Evolutionary conservation across 2,113 vertebrate genomes (phyloP).

Genomic region (Cairina moschata): DNA sequence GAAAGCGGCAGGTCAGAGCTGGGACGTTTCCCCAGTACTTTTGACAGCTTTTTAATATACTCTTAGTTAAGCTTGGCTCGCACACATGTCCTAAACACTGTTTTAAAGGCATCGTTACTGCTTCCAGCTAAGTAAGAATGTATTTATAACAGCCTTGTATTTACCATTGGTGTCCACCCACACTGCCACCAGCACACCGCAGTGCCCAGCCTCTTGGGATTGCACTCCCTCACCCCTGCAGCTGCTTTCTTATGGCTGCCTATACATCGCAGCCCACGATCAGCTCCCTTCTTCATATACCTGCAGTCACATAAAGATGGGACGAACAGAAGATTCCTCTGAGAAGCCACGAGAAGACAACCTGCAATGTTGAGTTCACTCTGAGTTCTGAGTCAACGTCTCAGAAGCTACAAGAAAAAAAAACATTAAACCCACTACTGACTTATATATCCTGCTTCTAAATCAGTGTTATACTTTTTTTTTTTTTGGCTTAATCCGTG

Average conservation of each 20-base stretch:
- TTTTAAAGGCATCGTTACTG: neutral
- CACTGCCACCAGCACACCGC: accelerated
- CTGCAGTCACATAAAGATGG: neutral
- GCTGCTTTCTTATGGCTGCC: neutral
- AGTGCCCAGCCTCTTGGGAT: neutral
- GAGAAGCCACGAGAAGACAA: accelerated
- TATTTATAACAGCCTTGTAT: neutral
- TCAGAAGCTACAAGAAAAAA: neutral
- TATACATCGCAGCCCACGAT: neutral
- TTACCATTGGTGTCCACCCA: neutral
- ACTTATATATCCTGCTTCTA: neutral
- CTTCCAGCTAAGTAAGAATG: neutral
- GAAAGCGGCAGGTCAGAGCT: neutral
- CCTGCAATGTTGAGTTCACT: too few relatives aligned
- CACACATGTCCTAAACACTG: accelerated
- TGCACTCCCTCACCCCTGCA: accelerated
- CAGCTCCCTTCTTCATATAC: neutral
- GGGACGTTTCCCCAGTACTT: neutral
- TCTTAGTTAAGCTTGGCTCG: neutral
- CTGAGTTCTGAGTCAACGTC: neutral
- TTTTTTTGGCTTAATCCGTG: neutral
- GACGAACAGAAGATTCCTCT: neutral
- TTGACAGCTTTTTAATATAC: neutral
- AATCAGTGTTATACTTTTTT: neutral
- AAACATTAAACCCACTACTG: neutral